Evolutionary conservation across 2,113 vertebrate species (phyloP), one percentile per base, ranked within the genome.

Genomic region (Actenoides hombroni): DNA sequence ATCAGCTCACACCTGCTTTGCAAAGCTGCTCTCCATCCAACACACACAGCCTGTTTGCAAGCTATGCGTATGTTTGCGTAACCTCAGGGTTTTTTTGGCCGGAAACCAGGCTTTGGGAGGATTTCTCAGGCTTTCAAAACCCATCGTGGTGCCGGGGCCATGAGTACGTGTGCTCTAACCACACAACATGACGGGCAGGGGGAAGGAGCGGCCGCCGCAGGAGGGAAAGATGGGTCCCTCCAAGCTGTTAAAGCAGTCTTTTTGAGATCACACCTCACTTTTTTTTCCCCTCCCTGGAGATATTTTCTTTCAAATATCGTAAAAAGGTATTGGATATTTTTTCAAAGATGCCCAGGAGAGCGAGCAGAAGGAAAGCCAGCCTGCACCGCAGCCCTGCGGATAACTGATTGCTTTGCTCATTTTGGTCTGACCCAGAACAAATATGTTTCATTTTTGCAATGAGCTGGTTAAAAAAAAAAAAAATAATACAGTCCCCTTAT

Each of bases 381-480:
- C 95, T 86, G 80, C 83, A 63, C 80, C 1, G 3, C 71, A 64
- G 80, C 64, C 88, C 91, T 91, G 96, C 7, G 28, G 94, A 94
- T 95, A 96, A 97, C 95, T 89, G 94, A 96, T 96, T 95, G 91
- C 93, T 91, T 80, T 94, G 94, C 95, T 96, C 94, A 85, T 95
- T 95, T 95, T 76, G 63, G 95, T 90, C 90, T 97, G 91, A 94
- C 92, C 94, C 90, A 96, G 95, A 96, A 96, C 94, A 96, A 96
- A 95, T 96, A 95, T 65, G 81, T 93, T 95, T 97, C 95, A 94
- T 96, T 96, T 97, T 97, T 97, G 93, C 93, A 96, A 94, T 85
- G 84, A 96, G 90, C 84, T 95, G 95, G 84, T 95, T 48, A 48
- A 48, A 51, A 51, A 51, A 51, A 51, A 51, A 51, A 49, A 92